Base-by-base conservation (phyloP, 2,797 vertebrate species). In the Neosalanx taihuensis region DNA sequence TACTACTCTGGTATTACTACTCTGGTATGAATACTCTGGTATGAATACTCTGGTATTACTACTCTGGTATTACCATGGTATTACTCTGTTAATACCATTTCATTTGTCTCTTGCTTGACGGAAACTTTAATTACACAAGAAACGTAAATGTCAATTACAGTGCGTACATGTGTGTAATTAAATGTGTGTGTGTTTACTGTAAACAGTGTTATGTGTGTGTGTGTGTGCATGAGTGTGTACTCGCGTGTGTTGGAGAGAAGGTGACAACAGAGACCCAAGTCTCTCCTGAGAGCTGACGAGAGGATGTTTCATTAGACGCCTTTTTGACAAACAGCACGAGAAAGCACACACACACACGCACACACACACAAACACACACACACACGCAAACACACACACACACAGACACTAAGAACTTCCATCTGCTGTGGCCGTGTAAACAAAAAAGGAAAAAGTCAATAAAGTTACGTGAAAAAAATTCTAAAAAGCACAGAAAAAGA, bases 271-370 rank as follows among this genome's bases (percentile, higher is more conserved):
- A 88, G 87, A 92, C 85, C 76, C 85, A 75, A 79, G 82, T 73
- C 83, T 90, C 90, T 91, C 88, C 74, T 3, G 88, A 87, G 89
- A 83, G 79, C 85, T 90, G 89, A 91, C 75, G 79, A 89, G 85
- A 90, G 79, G 84, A 78, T 81, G 75, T 71, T 82, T 87, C 70
- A 86, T 86, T 85, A 82, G 5, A 56, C 15, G 23, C 51, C 49
- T 30, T 46, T 46, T 12, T 23, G 35, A 65, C 64, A 56, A 53
- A 53, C 13, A 66, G 49, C 17, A 33, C 17, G 23, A 46, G 26
- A 58, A 67, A 10, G 30, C n/a, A 51, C 64, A 67, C 64, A 70
- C 62, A 37, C 37, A 58, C 72, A 69, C 57, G 56, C 58, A 73
- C n/a, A 20, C 18, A 7, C n/a, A 26, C 6, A 60, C 20, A 58